These are phyloP conservation scores for Peribatodes rhomboidaria DNA, from an alignment of 2,888 invertebrate genomes.

Conservation along the genomic window DNA sequence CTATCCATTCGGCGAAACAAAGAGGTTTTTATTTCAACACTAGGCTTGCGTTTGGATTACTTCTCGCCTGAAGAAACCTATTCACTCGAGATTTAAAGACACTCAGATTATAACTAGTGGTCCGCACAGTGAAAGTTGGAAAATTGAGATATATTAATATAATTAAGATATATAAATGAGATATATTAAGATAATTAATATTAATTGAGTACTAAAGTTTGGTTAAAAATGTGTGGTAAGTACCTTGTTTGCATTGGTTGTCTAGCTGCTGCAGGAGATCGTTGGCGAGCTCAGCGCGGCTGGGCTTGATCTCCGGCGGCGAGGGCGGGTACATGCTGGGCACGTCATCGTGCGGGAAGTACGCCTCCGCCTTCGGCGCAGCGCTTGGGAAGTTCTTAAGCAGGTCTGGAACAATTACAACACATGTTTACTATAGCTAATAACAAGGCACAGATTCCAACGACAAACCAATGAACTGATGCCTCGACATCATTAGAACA, in stretches of 20 bases:
- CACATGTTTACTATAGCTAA: not conserved
- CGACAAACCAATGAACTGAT: not conserved
- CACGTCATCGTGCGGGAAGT: conserved; percentile 67
- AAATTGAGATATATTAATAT: too few relatives aligned
- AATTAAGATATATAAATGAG: too few relatives aligned
- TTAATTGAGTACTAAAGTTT: not conserved
- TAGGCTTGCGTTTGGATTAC: too few relatives aligned
- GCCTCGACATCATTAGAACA: not conserved
- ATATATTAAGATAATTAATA: too few relatives aligned
- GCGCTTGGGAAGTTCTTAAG: conserved; percentile 76
- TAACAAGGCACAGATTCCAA: not conserved
- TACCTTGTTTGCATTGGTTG: conserved; percentile 90
- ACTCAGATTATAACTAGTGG: too few relatives aligned
- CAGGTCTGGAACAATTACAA: conserved; percentile 67
- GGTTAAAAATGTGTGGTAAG: not conserved
- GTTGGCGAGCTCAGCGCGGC: conserved; percentile 87
- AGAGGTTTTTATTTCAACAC: too few relatives aligned
- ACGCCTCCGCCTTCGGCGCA: conserved; percentile 72
- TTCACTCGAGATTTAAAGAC: too few relatives aligned
- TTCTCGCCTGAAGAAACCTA: too few relatives aligned
- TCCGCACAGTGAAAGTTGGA: too few relatives aligned
- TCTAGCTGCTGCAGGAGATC: conserved; percentile 90
- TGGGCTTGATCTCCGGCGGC: conserved; percentile 77
- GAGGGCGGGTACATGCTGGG: conserved; percentile 76
- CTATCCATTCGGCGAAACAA: too few relatives aligned